phyloP scores from a whole-genome alignment of 2,888 invertebrate species.

The Cepaea hortensis region DNA sequence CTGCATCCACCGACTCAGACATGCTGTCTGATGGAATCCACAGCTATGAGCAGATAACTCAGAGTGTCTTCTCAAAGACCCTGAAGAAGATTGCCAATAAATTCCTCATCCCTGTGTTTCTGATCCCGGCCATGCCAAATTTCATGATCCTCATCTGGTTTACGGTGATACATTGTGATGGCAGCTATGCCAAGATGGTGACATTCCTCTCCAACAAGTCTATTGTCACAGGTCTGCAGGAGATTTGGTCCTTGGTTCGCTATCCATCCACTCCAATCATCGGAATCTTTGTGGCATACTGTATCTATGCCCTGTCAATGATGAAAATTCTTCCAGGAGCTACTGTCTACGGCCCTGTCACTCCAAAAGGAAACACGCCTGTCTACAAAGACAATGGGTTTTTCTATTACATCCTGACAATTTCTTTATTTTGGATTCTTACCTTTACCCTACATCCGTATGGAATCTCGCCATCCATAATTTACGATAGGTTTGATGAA shows the following conservation, averaged over 20 bases:
- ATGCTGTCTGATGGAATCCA: slow-evolving; percentile 61
- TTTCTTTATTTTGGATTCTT: slow-evolving; percentile 72
- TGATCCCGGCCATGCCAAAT: slow-evolving; percentile 67
- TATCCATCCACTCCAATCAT: slow-evolving; percentile 62
- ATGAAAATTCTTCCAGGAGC: slow-evolving; percentile 76
- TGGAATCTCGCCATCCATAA: slow-evolving; percentile 71
- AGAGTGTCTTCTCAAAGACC: slow-evolving; percentile 53
- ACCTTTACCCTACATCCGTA: slow-evolving; percentile 70
- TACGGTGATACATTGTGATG: slow-evolving; percentile 58
- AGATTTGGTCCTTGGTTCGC: slow-evolving; percentile 68
- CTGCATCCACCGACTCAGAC: slow-evolving; percentile 43
- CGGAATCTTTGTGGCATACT: slow-evolving; percentile 66
- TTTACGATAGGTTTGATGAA: slow-evolving; percentile 78
- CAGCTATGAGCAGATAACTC: slow-evolving; percentile 57
- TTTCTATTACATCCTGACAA: slow-evolving; percentile 77
- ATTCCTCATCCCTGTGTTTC: slow-evolving; percentile 64
- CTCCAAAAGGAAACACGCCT: slow-evolving; percentile 78
- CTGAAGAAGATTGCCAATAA: slow-evolving; percentile 57
- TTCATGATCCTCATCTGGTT: slow-evolving; percentile 63
- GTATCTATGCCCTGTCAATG: slow-evolving; percentile 76
- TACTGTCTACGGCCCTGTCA: slow-evolving; percentile 77
- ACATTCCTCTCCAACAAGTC: slow-evolving; percentile 52
- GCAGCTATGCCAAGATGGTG: slow-evolving; percentile 62
- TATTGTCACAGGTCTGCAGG: slow-evolving; percentile 56
- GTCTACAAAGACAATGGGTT: slow-evolving; percentile 78